phyloP scores from a whole-genome alignment of 2,797 vertebrate species.

The Chiloscyllium punctatum region DNA sequence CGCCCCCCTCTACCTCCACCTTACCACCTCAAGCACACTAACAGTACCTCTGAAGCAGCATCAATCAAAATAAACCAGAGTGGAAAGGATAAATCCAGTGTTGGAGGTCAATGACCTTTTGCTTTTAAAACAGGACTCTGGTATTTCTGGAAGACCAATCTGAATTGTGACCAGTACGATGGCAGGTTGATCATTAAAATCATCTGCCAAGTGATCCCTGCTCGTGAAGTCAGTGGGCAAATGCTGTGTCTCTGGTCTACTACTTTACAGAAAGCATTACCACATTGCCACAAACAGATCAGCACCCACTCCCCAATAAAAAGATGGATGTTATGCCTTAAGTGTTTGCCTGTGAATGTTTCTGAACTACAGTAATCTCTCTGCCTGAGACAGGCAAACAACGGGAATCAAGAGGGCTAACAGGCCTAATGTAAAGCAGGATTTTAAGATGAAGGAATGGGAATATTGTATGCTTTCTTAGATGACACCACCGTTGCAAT shows the following conservation, averaged over 20 bases:
- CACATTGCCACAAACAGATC: not conserved
- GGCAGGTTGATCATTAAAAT: no score
- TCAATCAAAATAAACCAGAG: not conserved
- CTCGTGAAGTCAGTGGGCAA: not conserved
- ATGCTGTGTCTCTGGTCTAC: not conserved
- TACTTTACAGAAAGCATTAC: not conserved
- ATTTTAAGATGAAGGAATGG: not conserved
- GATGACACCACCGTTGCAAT: not conserved
- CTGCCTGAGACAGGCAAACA: no score
- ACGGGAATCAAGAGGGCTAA: not conserved
- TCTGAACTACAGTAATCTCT: not conserved
- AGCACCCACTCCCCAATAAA: not conserved
- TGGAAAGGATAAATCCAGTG: not conserved
- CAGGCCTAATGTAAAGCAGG: not conserved
- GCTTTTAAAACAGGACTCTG: not conserved
- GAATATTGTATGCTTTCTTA: not conserved
- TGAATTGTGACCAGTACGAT: not conserved
- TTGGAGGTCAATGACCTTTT: not conserved
- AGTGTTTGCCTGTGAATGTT: not conserved
- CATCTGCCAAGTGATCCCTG: not conserved
- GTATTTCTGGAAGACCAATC: not conserved
- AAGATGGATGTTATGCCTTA: not conserved
- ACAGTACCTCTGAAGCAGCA: no score
- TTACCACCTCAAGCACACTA: no score
- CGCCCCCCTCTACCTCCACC: no score